phyloP scores from a whole-genome alignment of 2,888 invertebrate species.

The Drosophila falleni region DNA sequence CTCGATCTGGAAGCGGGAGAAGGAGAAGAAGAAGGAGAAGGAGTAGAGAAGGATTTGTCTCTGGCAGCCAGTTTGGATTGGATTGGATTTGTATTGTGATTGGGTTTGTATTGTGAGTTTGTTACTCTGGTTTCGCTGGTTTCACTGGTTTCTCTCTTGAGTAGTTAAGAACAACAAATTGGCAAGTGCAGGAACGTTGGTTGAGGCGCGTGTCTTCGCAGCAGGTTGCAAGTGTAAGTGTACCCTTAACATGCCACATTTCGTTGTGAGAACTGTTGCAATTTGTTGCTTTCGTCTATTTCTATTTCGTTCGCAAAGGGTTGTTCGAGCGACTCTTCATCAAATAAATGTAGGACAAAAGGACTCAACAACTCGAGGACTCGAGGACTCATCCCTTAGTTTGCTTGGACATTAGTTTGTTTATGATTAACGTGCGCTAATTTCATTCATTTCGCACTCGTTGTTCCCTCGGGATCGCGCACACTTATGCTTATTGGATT shows the following conservation, averaged over 20 bases:
- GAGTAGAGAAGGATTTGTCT: not conserved
- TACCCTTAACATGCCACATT: constrained; percentile 10
- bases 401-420: constrained; percentile 65
- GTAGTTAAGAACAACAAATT: constrained; percentile 72
- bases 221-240: constrained; percentile 62
- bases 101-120: constrained; percentile 17
- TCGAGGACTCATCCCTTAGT: constrained; percentile 2
- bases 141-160: constrained; percentile 58
- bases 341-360: not conserved
- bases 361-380: constrained; percentile 6
- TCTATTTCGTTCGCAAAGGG: constrained; percentile 50
- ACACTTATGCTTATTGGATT: constrained; percentile 78
- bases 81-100: not conserved
- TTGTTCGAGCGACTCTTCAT: constrained; percentile 44
- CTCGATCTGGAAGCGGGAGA: not conserved
- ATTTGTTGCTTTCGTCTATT: constrained; percentile 49
- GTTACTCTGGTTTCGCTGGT: constrained; percentile 1
- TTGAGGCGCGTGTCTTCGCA: constrained; percentile 63
- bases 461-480: constrained; percentile 62
- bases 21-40: not conserved
- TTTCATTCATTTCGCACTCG: constrained; percentile 78
- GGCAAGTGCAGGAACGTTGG: constrained; percentile 67
- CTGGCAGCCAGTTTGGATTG: not conserved
- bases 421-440: constrained; percentile 80
- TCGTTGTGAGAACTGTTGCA: constrained; percentile 75